phyloP scores from a whole-genome alignment of 2,888 invertebrate species.

The Pandemis heparana region DNA sequence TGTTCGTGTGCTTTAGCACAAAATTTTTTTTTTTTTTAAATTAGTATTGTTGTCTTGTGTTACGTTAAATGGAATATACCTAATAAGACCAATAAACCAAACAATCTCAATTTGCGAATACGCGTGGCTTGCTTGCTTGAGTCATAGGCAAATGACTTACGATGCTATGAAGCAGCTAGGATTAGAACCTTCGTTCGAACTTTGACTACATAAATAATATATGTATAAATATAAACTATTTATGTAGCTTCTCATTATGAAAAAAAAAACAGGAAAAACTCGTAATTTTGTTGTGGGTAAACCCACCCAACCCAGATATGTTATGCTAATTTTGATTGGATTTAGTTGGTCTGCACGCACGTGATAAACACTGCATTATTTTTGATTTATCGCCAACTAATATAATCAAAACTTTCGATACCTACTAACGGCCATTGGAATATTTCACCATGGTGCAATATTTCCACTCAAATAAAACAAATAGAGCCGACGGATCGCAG shows the following conservation, averaged over 20 bases:
- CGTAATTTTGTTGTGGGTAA: not conserved
- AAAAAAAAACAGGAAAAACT: not conserved
- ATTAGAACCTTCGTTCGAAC: too few relatives aligned
- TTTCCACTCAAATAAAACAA: conserved; percentile 5
- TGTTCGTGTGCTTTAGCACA: not conserved
- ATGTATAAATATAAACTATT: too few relatives aligned
- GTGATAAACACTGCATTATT: not conserved
- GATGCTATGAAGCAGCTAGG: too few relatives aligned
- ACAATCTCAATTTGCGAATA: too few relatives aligned
- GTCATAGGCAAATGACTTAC: too few relatives aligned
- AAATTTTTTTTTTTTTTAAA: too few relatives aligned
- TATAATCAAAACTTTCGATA: too few relatives aligned
- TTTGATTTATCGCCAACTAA: not conserved
- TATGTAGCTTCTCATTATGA: not conserved
- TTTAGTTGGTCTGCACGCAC: conserved; percentile 1
- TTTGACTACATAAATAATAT: too few relatives aligned
- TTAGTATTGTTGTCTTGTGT: not conserved
- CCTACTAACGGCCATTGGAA: not conserved
- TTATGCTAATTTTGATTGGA: not conserved
- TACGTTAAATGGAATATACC: not conserved
- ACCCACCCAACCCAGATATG: not conserved
- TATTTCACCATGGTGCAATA: not conserved
- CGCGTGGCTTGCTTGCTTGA: too few relatives aligned
- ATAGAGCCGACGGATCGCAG: not conserved
- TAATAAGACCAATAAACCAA: too few relatives aligned